A percentile compares a stretch with the other conserved stretches of the same genome.
Evolutionary conservation across 2,888 invertebrate genomes (phyloP).

Genomic region (Stenchaetothrips biformis): DNA sequence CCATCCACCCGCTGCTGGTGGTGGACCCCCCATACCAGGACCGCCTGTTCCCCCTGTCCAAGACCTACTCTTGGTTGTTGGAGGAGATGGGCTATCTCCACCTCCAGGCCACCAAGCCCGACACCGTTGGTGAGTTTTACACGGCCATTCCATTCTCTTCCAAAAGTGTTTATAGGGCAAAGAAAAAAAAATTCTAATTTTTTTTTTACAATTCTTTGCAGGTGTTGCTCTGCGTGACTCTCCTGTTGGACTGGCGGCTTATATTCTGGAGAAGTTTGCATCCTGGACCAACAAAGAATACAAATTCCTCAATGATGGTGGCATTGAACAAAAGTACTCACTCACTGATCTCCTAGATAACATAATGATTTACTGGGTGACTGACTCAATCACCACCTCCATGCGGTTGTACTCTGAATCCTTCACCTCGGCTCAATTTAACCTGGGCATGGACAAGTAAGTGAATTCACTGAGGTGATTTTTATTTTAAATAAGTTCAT

Average conservation of each 20-base stretch:
- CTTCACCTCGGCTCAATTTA: constrained; percentile 45
- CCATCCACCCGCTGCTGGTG: constrained; percentile 54
- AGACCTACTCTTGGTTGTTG: constrained; percentile 36
- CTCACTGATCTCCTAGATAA: constrained; percentile 70
- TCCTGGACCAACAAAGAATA: constrained; percentile 60
- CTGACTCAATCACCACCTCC: constrained; percentile 67
- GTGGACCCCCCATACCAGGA: constrained; percentile 50
- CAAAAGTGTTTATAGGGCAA: too few species aligned
- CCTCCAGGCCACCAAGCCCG: constrained; percentile 82
- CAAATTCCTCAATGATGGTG: constrained; percentile 57
- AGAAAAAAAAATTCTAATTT: constrained; percentile 13
- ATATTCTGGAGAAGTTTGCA: constrained; percentile 84
- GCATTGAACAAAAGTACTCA: constrained; percentile 55
- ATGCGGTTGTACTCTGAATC: constrained; percentile 68
- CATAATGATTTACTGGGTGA: constrained; percentile 76
- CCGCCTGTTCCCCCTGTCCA: constrained; percentile 41
- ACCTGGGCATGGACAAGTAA: constrained; percentile 47
- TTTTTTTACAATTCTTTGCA: constrained; percentile 42
- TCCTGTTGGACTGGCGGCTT: constrained; percentile 81
- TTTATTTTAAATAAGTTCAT: background rate
- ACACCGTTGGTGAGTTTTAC: constrained; percentile 68
- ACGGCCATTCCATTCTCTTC: background rate
- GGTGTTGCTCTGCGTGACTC: constrained; percentile 67
- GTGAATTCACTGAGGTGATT: constrained; percentile 35
- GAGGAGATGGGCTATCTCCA: constrained; percentile 62